These are phyloP conservation scores for Acutogordius australiensis DNA, from an alignment of 2,888 invertebrate species.

Conservation along the genomic window DNA sequence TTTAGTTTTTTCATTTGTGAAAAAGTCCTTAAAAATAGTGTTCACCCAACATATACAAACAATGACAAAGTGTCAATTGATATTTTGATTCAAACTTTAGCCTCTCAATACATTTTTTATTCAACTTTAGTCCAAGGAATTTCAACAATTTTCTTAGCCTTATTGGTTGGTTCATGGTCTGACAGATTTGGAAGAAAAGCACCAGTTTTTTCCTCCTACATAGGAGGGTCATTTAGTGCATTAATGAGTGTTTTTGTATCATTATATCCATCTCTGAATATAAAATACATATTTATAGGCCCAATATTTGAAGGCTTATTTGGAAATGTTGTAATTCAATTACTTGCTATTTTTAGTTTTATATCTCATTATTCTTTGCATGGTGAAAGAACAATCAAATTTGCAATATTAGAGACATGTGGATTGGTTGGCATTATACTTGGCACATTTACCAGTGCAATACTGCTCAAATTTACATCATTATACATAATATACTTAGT, in stretches of 20 bases:
- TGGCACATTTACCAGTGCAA: neutral
- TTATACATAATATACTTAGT: neutral
- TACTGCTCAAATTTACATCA: neutral
- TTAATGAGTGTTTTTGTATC: neutral
- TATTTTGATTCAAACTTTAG: neutral
- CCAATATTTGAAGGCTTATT: slow-evolving; percentile 3
- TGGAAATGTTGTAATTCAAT: neutral
- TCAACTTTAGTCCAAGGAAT: neutral
- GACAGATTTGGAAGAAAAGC: neutral
- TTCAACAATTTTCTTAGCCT: neutral
- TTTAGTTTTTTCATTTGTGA: neutral
- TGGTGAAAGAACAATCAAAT: neutral
- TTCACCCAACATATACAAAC: too few relatives aligned
- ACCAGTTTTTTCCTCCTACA: neutral
- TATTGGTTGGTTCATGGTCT: slow-evolving; percentile 6
- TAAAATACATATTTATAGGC: neutral
- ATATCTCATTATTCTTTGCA: neutral
- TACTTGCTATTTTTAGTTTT: slow-evolving; percentile 2
- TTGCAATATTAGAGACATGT: neutral
- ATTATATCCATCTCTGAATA: neutral
- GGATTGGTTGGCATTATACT: neutral
- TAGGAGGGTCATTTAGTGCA: neutral
- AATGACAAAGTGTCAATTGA: too few relatives aligned
- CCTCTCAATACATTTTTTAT: slow-evolving; percentile 1
- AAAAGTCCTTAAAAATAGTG: neutral